Evolutionary conservation across 2,888 invertebrate genomes (phyloP).

Genomic region (Antheraea yamamai): DNA sequence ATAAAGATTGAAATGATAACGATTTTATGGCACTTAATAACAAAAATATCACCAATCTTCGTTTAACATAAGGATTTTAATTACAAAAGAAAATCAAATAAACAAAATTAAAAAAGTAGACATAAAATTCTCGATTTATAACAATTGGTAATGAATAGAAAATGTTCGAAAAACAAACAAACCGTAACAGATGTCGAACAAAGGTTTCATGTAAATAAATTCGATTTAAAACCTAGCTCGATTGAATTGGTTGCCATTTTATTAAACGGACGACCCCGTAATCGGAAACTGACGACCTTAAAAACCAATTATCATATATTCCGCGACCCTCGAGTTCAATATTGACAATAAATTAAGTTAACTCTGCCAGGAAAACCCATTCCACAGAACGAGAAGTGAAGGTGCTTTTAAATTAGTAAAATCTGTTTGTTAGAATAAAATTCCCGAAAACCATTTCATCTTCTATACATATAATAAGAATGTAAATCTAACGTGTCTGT

Average conservation of each 20-base stretch:
- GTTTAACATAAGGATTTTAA: too few species aligned
- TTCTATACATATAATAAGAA: too few species aligned
- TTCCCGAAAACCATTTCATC: background rate
- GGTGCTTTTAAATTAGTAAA: background rate
- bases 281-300: conserved; percentile 6
- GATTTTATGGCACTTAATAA: too few species aligned
- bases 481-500: too few species aligned
- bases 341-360: conserved; percentile 9
- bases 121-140: background rate
- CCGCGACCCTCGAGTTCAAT: conserved; percentile 7
- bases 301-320: conserved; percentile 13
- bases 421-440: background rate
- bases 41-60: too few species aligned
- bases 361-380: conserved; percentile 2
- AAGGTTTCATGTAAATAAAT: conserved; percentile 2
- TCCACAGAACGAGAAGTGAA: background rate
- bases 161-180: background rate
- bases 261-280: conserved; percentile 2
- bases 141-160: background rate
- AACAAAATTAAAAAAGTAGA: background rate
- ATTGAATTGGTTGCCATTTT: conserved; percentile 8
- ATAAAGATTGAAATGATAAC: too few species aligned
- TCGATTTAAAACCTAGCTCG: background rate
- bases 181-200: background rate
- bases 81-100: background rate